Evolutionary conservation across 2,797 vertebrate species (phyloP), one percentile per base, ranked within the genome.

Genomic region (Heteromormyrus szaboi): DNA sequence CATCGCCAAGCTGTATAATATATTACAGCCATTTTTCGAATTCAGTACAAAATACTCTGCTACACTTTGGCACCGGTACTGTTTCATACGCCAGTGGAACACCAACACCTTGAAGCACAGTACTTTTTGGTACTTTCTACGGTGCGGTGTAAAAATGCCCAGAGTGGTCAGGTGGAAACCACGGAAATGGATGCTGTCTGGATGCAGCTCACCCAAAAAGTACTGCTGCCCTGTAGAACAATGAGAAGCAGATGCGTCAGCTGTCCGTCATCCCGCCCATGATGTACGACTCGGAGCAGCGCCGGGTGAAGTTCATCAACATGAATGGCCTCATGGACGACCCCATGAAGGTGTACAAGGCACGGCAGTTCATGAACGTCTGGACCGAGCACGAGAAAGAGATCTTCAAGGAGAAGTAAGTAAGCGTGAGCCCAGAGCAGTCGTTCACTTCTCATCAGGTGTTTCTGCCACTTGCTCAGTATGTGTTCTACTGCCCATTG

Each of bases 241-340:
- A 99, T 12, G 99, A 99, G 92, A 99, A 99, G 92, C 98, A 99
- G 95, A 99, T 99, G 99, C 96, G 98, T 22, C 98, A 99, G 93
- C 96, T 99, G 85, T 99, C 98, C 0, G 98, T 99, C 93, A 99
- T 99, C 92, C 98, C 99, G 54, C 99, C 99, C 90, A 99, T 99
- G 98, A 99, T 99, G 98, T 99, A 97, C 6, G 99, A 99, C 93
- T 96, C 97, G 0, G 99, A 99, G 90, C 99, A 99, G 92, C 95
- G 98, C 92, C 94, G 98, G 22, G 98, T 99, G 91, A 98, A 97
- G 93, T 99, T 99, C 88, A 99, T 99, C 92, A 99, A 99, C 93
- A 99, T 99, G 98, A 99, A 99, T 1, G 99, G 98, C 2, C 96
- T 99, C 89, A 98, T 99, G 98, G 98, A 99, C 2, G 98, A 99